Evolutionary conservation across 2,888 invertebrate genomes (phyloP), one percentile per base, ranked within the genome.

Genomic region (Andrena dorsata): DNA sequence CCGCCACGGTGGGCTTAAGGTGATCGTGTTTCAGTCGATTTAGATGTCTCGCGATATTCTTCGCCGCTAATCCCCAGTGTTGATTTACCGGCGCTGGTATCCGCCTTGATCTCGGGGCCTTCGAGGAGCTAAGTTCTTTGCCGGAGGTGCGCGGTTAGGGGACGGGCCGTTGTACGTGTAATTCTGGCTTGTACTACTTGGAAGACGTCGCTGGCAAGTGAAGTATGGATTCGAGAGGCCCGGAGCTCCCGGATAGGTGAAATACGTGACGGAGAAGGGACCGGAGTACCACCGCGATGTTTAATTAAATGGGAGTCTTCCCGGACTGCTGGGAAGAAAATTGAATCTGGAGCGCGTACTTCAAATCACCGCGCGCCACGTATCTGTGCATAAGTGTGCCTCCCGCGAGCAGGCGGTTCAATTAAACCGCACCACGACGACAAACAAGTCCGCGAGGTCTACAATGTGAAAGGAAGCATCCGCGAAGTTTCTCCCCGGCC

Each of bases 391-490:
- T 66, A 79, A 69, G 53, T 51, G 68, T 69, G 77, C 32, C 77
- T 69, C 68, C 61, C 61, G 76, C 41, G 41, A 30, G 30, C 30
- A 28, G 68, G 28, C 66, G 66, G 58, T 35, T 71, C 56, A 71
- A 80, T 80, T 80, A 71, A 65, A 66, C 47, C 72, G 64, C 20
- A 26, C 41, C 41, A 4, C 26, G 53, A 71, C 72, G 80, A 80
- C 72, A 80, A 80, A 80, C 80, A 80, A 80, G 80, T 80, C 72
- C 70, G 79, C 79, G 79, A 41, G 70, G 23, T 51, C 28, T 70
- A 70, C 80, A 71, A 81, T 53, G 81, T 81, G 81, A 82, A 82
- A 81, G 81, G 81, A 75, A 75, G 81, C 82, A 81, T 82, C 82
- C 70, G 75, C 81, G 53, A 81, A 80, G 81, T 82, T 82, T 74